These are phyloP conservation scores for Aepyceros melampus DNA, from an alignment of 2,113 vertebrate genomes.

Conservation along the genomic window DNA sequence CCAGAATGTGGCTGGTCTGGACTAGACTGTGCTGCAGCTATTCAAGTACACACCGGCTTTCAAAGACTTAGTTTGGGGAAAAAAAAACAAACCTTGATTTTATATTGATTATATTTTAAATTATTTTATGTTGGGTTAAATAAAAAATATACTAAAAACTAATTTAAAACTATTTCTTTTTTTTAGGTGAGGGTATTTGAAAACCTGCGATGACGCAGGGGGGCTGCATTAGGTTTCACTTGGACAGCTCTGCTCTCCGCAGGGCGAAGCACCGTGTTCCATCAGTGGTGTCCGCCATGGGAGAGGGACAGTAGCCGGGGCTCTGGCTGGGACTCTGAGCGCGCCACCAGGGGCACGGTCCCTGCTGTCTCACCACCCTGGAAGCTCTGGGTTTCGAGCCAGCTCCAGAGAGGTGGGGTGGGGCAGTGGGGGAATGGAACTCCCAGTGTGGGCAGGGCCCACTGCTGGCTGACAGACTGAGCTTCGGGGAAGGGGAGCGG, in stretches of 20 bases:
- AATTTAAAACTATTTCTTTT: neutral
- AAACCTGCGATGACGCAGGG: neutral
- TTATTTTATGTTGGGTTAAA: neutral
- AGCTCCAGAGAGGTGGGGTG: neutral
- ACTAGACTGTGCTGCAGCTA: fast-evolving
- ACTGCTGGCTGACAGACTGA: neutral
- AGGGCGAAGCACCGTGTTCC: neutral
- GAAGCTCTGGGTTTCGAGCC: neutral
- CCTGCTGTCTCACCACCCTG: neutral
- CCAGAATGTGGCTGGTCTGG: neutral
- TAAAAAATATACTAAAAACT: neutral
- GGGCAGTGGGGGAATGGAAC: neutral
- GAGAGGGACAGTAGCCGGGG: neutral
- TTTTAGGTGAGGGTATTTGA: neutral
- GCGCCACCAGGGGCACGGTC: neutral
- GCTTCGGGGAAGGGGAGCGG: too few relatives aligned
- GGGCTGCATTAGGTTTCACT: neutral
- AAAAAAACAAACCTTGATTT: neutral
- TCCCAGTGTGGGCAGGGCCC: neutral
- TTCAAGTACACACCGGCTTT: neutral
- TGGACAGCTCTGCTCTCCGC: neutral
- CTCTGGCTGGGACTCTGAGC: neutral
- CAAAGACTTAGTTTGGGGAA: neutral
- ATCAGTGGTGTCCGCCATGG: neutral
- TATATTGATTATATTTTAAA: neutral